Evolutionary conservation across 2,797 vertebrate species (phyloP), one percentile per base, ranked within the genome.

Genomic region (Bradypus variegatus): DNA sequence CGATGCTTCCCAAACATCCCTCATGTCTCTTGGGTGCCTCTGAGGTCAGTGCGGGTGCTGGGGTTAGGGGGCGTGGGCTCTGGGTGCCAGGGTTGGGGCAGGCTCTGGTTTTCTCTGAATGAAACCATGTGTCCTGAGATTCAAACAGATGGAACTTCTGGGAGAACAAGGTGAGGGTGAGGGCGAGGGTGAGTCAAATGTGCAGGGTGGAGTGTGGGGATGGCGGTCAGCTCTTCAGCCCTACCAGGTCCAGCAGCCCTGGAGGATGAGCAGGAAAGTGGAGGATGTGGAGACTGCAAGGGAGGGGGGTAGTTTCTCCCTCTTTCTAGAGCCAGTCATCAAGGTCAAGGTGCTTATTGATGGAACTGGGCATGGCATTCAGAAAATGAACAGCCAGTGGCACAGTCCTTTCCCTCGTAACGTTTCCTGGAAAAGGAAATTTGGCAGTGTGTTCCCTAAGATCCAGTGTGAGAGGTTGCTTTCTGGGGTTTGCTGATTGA

Each of bases 281-380:
- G 5, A n/a, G 27, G 78, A 33, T 36, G 38, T 31, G 8, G 76
- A 18, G 25, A 11, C 5, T 18, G 21, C 29, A 55, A 19, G 55
- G 9, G 11, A 45, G 41, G 16, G 55, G 55, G 55, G 4, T 36
- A 36, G 36, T 41, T 86, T n/a, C n/a, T n/a, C 45, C 33, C 13
- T 85, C 41, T 3, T 86, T 87, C 55, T 92, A 16, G 19, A 19
- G 53, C 53, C 60, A 55, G 65, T 60, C 89, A 83, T n/a, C 85
- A n/a, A 48, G 79, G 84, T 50, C 70, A 77, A 91, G 88, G 87
- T 77, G 69, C 69, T 60, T 91, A 60, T 27, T 75, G 73, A 92
- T 84, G 60, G 67, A 82, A 86, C 69, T 31, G 79, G 72, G 38
- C 31, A 13, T 64, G 67, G 76, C 21, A 29, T 72, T 92, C 85